A percentile compares a stretch with the other conserved stretches of the same genome.
phyloP scores from a whole-genome alignment of 1,140 invertebrate species.

The Hycleus cichorii region DNA sequence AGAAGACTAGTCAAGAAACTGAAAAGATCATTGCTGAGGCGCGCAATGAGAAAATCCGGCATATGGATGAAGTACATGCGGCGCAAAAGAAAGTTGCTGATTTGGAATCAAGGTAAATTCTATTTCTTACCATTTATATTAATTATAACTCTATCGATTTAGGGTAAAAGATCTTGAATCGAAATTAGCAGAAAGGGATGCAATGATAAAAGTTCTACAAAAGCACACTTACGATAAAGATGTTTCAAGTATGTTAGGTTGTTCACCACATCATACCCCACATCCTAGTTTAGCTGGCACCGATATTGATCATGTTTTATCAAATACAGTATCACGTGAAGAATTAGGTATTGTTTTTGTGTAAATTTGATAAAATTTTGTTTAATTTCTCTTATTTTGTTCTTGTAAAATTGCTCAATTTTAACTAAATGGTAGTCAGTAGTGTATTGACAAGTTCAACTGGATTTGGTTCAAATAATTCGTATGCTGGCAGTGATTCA shows the following conservation, averaged over 20 bases:
- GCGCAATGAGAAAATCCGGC: slow-evolving; percentile 74
- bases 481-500: slow-evolving; percentile 50
- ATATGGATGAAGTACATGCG: slow-evolving; percentile 79
- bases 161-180: slow-evolving; percentile 83
- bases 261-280: slow-evolving; percentile 48
- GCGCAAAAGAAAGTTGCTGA: slow-evolving; percentile 78
- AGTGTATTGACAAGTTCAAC: slow-evolving; percentile 50
- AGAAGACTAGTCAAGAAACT: slow-evolving; percentile 79
- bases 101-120: slow-evolving; percentile 62
- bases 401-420: slow-evolving; percentile 13
- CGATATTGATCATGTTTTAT: slow-evolving; percentile 42
- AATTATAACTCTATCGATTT: neutral
- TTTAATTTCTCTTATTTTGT: neutral
- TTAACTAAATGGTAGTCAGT: slow-evolving; percentile 39
- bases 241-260: slow-evolving; percentile 45
- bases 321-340: slow-evolving; percentile 40
- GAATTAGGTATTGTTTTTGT: slow-evolving; percentile 40
- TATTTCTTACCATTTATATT: neutral
- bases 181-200: slow-evolving; percentile 79
- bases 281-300: slow-evolving; percentile 43
- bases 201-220: slow-evolving; percentile 83
- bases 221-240: slow-evolving; percentile 68
- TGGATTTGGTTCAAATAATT: slow-evolving; percentile 52
- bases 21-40: slow-evolving; percentile 81
- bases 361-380: neutral